These are phyloP conservation scores for Meliscaeva auricollis DNA, from an alignment of 2,888 invertebrate genomes.

Conservation along the genomic window DNA sequence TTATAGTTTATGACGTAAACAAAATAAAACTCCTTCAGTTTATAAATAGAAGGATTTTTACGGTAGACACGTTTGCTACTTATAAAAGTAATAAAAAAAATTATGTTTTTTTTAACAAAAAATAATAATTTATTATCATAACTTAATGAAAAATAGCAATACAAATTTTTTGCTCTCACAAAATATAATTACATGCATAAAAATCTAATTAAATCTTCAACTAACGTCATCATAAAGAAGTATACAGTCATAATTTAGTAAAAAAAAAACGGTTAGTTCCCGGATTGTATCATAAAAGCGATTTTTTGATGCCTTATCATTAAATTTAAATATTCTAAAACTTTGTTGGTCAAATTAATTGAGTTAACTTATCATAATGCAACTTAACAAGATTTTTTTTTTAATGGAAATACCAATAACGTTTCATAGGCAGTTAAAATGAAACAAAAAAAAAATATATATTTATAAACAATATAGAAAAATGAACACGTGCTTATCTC, in stretches of 20 bases:
- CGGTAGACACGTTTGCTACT: neutral
- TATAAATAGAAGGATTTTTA: too few relatives aligned
- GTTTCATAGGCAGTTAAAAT: neutral
- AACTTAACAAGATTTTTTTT: neutral
- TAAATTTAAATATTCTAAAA: neutral
- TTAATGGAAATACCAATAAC: neutral
- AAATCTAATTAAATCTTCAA: too few relatives aligned
- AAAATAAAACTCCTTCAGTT: too few relatives aligned
- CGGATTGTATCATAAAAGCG: too few relatives aligned
- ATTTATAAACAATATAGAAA: neutral
- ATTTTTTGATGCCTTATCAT: too few relatives aligned
- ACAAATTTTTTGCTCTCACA: too few relatives aligned
- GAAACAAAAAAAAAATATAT: neutral
- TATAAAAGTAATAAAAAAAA: neutral
- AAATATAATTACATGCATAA: too few relatives aligned
- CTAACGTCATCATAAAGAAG: too few relatives aligned
- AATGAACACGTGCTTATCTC: constrained; percentile 37
- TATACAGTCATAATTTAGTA: too few relatives aligned
- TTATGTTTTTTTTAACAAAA: neutral
- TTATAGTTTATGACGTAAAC: too few relatives aligned
- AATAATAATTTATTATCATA: constrained; percentile 9
- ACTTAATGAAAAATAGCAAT: neutral
- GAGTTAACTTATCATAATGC: neutral
- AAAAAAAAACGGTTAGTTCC: too few relatives aligned
- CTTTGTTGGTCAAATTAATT: neutral